phyloP scores from a whole-genome alignment of 2,113 vertebrate genomes.

The Tenebrosternarchus preto region DNA sequence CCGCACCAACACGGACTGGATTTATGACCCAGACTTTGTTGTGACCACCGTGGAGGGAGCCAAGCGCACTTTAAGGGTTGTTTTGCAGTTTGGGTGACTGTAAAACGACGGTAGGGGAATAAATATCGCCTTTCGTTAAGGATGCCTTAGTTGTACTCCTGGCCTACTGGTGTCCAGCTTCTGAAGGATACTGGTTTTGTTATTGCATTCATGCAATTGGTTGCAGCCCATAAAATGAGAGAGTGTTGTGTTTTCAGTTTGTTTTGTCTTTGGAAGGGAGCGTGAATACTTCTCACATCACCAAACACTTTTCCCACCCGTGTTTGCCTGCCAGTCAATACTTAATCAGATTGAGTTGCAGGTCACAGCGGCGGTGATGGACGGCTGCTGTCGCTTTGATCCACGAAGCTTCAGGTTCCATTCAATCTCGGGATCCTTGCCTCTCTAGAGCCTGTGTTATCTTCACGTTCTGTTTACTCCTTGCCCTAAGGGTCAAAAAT shows the following conservation, averaged over 20 bases:
- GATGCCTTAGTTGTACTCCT: neutral
- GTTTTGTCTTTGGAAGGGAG: neutral
- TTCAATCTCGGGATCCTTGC: neutral
- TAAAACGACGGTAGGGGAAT: conserved; percentile 10
- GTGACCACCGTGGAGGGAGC: conserved; percentile 17
- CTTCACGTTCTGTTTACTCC: too few species aligned
- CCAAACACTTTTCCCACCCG: neutral
- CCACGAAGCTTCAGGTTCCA: neutral
- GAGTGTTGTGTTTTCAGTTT: neutral
- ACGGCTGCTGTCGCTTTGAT: neutral
- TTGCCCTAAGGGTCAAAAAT: too few species aligned
- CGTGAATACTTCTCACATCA: neutral
- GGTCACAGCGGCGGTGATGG: neutral
- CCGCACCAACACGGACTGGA: conserved; percentile 43
- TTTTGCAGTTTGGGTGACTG: conserved; percentile 35
- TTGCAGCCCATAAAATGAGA: neutral
- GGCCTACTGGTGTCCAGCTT: neutral
- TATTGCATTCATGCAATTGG: neutral
- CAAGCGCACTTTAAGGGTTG: conserved; percentile 50
- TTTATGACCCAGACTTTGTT: conserved; percentile 49
- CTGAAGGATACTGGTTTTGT: conserved; percentile 8
- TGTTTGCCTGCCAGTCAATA: neutral
- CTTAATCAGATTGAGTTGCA: neutral
- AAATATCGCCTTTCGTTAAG: conserved; percentile 32
- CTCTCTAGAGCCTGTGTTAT: too few species aligned